A percentile compares a stretch with the other conserved stretches of the same genome.
Evolutionary conservation across 2,113 vertebrate species (phyloP).

Genomic region (Coryphaenoides rupestris): DNA sequence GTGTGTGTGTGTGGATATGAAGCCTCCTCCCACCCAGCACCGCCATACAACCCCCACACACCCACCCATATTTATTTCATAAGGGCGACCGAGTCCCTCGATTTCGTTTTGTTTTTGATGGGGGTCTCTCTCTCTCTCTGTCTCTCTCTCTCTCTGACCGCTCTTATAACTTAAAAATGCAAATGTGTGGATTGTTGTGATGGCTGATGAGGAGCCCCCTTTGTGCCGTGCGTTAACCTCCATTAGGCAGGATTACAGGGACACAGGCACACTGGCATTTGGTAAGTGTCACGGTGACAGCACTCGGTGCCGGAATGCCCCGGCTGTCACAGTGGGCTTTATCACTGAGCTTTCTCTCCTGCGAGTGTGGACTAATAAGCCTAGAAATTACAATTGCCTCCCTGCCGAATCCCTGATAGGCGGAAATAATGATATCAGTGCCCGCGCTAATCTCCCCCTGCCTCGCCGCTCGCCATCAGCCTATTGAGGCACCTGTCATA

Average conservation of each 20-base stretch:
- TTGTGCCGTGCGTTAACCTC: conserved; percentile 91
- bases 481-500: conserved; percentile 99
- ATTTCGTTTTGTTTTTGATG: conserved; percentile 37
- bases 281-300: conserved; percentile 95
- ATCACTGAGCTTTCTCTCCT: conserved; percentile 86
- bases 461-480: conserved; percentile 93
- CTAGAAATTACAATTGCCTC: conserved; percentile 99
- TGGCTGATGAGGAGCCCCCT: conserved; percentile 83
- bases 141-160: conserved; percentile 65
- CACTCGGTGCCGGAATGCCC: conserved; percentile 95
- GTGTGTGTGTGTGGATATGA: background rate
- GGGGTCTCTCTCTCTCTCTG: too few species aligned
- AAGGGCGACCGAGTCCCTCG: conserved; percentile 41
- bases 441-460: conserved; percentile 97
- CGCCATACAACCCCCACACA: background rate
- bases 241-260: conserved; percentile 92
- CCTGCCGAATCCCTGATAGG: conserved; percentile 99
- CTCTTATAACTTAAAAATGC: conserved; percentile 90
- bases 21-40: conserved; percentile 16
- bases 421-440: conserved; percentile 99
- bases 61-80: conserved; percentile 34
- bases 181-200: conserved; percentile 90
- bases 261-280: conserved; percentile 91
- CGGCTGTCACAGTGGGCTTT: conserved; percentile 93
- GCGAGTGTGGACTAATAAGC: conserved; percentile 99